These are phyloP conservation scores for Eupristina koningsbergeri DNA, from an alignment of 1,140 invertebrate species.

Conservation along the genomic window DNA sequence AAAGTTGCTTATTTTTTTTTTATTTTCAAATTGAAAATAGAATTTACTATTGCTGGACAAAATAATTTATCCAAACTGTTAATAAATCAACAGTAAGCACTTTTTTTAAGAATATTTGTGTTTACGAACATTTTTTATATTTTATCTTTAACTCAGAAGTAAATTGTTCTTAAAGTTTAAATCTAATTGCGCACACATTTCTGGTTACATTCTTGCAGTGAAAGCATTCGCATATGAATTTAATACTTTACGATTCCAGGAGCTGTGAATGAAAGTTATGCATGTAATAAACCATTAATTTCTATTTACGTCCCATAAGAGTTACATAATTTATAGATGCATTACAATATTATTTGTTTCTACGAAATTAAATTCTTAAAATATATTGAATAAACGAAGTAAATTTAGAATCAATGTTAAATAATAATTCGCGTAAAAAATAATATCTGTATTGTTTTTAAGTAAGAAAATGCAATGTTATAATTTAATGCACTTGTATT, in stretches of 20 bases:
- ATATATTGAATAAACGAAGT: neutral
- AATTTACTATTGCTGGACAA: too few species aligned
- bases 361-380: neutral
- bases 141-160: neutral
- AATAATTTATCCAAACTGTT: too few species aligned
- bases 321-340: neutral
- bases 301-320: neutral
- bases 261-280: neutral
- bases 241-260: neutral
- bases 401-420: neutral
- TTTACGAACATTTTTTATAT: neutral
- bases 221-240: conserved; percentile 15
- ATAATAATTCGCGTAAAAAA: neutral
- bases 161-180: conserved; percentile 30
- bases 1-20: too few species aligned
- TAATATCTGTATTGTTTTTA: neutral
- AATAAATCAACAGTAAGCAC: too few species aligned
- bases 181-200: conserved; percentile 26
- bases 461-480: too few species aligned
- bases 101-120: too few species aligned
- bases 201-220: neutral
- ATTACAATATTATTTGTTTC: neutral
- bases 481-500: too few species aligned
- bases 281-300: neutral
- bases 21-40: too few species aligned